Evolutionary conservation across 2,797 vertebrate genomes (phyloP).

Genomic region (Sebastes taczanowskii): DNA sequence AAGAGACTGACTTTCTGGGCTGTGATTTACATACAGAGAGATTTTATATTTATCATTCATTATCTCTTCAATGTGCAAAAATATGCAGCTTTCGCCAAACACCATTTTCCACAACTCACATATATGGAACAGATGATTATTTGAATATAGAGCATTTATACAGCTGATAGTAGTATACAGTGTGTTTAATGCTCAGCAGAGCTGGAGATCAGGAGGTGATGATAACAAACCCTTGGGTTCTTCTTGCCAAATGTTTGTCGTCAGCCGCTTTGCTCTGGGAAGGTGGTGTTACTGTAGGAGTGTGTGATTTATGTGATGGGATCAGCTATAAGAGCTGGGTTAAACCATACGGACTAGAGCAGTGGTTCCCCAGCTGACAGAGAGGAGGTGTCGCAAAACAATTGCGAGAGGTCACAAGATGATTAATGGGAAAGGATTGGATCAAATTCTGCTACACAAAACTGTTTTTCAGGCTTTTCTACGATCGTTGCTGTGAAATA

Average conservation of each 20-base stretch:
- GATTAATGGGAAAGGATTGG: background rate
- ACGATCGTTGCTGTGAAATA: background rate
- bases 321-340: background rate
- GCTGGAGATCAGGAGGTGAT: background rate
- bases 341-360: background rate
- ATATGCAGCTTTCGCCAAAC: background rate
- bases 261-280: background rate
- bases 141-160: background rate
- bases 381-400: background rate
- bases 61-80: background rate
- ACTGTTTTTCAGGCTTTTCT: background rate
- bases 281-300: background rate
- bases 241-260: background rate
- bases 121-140: background rate
- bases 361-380: background rate
- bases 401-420: background rate
- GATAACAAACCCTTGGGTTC: background rate
- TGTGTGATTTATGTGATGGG: background rate
- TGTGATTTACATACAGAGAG: background rate
- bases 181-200: background rate
- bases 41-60: background rate
- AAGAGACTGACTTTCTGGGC: background rate
- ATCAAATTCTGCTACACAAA: background rate
- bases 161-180: background rate
- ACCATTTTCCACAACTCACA: background rate